Base-by-base conservation (phyloP, 2,888 invertebrate species). In the Cosmopolites sordidus region DNA sequence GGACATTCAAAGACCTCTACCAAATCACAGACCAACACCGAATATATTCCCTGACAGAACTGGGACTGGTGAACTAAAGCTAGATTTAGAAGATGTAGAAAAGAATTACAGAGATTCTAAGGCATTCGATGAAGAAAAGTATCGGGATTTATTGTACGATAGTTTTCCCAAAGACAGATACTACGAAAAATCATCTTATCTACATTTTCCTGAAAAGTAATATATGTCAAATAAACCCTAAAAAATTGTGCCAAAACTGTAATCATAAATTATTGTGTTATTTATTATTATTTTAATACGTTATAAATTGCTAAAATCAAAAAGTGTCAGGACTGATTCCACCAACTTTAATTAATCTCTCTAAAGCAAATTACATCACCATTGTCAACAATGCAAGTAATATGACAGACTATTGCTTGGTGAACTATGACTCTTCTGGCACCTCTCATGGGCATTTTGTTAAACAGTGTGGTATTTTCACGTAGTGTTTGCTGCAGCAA, bases 41-140 rank as follows among this genome's bases (percentile, higher is more conserved):
- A 72, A 76, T 58, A 73, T 78, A 42, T 80, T 79, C 60, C 79
- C 80, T 2, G 77, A 77, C 61, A 73, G 80, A 53, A 78, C 77
- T 27, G 78, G 78, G 43, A 79, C 78, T 2, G 78, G 77, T 33
- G 74, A 78, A 61, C 65, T 79, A 38, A 72, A 73, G 62, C 70
- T 78, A 53, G 76, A 77, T 65, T 66, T 45, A 6, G 43, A 49
- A 9, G 52, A 56, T 18, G n/a, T 51, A 11, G 56, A 56, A 17
- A 11, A 45, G 11, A 43, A 42, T 14, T 56, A 51, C 42, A 51
- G 43, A 48, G 43, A 56, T 14, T 40, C 37, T 38, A 38, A 40
- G 16, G 42, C 42, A 2, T 56, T 52, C 33, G 52, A 56, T 33
- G n/a, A 41, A 41, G 17, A 43, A 12, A 16, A 48, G 4, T 56